Conservation (phyloP, 2,113 vertebrate species). For the Cebidichthys violaceus region DNA sequence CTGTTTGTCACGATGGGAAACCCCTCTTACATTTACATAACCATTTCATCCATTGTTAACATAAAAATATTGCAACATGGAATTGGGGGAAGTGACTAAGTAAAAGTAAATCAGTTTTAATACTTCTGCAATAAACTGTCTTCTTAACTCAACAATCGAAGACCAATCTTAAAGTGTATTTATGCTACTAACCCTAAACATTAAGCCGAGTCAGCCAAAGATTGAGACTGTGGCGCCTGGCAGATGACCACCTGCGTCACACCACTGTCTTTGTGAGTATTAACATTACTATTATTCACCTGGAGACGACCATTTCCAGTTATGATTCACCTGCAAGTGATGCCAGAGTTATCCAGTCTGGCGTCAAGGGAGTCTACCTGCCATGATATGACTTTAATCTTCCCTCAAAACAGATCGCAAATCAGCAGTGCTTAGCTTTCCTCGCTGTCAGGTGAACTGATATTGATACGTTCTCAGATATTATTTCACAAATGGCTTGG, state of each 20-base stretch:
- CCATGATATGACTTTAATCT: conserved; percentile 31
- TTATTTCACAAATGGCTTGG: conserved; percentile 49
- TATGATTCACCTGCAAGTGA: conserved; percentile 35
- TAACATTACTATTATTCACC: conserved; percentile 40
- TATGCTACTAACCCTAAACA: background rate
- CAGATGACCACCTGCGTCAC: conserved; percentile 26
- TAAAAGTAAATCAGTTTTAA: background rate
- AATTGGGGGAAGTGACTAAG: background rate
- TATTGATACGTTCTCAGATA: conserved; percentile 32
- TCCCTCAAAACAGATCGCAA: conserved; percentile 36
- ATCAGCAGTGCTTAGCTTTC: conserved; percentile 39
- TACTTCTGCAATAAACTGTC: background rate
- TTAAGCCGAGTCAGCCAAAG: conserved; percentile 6
- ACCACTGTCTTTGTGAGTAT: conserved; percentile 9
- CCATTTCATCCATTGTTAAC: background rate
- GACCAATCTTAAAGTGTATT: background rate
- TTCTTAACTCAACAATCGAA: background rate
- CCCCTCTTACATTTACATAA: background rate
- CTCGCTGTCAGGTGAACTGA: conserved; percentile 48
- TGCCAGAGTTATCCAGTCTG: conserved; percentile 31
- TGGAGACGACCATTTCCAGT: conserved; percentile 14
- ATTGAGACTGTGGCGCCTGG: conserved; percentile 23
- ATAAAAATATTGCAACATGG: background rate
- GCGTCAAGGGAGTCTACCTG: conserved; percentile 25
- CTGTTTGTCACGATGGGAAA: background rate